These are phyloP conservation scores for Tetraneura akinire DNA, from an alignment of 1,140 invertebrate species.

Conservation along the genomic window DNA sequence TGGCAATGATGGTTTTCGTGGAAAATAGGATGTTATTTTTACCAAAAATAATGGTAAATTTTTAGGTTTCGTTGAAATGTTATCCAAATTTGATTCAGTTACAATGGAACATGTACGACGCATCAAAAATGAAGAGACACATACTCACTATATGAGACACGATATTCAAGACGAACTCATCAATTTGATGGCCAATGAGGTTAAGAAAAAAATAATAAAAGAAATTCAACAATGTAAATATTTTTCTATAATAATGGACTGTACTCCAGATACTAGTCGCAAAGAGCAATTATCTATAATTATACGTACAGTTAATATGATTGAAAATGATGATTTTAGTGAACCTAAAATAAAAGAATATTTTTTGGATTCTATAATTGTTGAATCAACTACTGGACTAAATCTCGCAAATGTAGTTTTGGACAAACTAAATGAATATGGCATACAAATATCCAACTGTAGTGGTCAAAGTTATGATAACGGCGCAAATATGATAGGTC, in stretches of 20 bases:
- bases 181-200: constrained; percentile 40
- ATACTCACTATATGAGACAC: constrained; percentile 2
- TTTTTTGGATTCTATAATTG: constrained; percentile 33
- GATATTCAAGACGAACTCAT: constrained; percentile 21
- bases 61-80: constrained; percentile 37
- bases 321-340: no score
- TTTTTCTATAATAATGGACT: no score
- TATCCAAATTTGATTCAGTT: constrained; percentile 38
- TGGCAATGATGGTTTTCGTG: constrained; percentile 20
- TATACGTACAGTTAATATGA: no score
- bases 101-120: constrained; percentile 35
- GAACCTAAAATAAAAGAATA: constrained; percentile 34
- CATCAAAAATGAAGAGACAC: constrained; percentile 23
- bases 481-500: constrained; percentile 49
- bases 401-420: constrained; percentile 38
- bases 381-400: constrained; percentile 30
- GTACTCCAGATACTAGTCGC: no score
- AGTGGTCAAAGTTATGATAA: constrained; percentile 56
- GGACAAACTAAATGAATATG: constrained; percentile 26
- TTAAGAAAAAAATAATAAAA: constrained; percentile 30
- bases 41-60: constrained; percentile 41
- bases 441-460: constrained; percentile 51
- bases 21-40: constrained; percentile 10
- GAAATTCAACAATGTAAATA: constrained; percentile 31
- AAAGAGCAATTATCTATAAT: no score